Percentiles rank a stretch among this genome's conserved stretches.
Conservation (phyloP, 2,888 invertebrate genomes). For the Cotesia congregata region DNA sequence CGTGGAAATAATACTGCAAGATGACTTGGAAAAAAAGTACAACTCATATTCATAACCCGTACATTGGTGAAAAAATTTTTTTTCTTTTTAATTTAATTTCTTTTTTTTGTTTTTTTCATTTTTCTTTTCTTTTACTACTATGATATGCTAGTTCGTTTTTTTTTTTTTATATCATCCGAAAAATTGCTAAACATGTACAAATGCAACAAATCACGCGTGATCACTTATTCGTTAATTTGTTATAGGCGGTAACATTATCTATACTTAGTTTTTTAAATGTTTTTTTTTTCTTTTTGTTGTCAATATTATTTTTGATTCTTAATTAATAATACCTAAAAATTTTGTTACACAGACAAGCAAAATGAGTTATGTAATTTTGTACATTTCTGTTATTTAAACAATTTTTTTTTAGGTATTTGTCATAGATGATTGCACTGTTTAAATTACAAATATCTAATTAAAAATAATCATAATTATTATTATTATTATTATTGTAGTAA, state of each 20-base stretch:
- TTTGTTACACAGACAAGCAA: conserved; percentile 60
- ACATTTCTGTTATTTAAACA: conserved; percentile 58
- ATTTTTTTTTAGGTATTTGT: conserved; percentile 52
- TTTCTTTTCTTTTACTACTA: conserved; percentile 45
- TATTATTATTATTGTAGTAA: neutral
- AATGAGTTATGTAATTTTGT: conserved; percentile 60
- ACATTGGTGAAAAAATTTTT: conserved; percentile 59
- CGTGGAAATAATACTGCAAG: conserved; percentile 22
- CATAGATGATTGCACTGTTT: conserved; percentile 66
- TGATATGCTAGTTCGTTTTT: conserved; percentile 56
- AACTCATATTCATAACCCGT: conserved; percentile 55
- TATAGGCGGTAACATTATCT: conserved; percentile 62
- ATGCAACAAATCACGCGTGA: conserved; percentile 62
- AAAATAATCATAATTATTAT: conserved; percentile 42
- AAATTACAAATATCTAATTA: conserved; percentile 59
- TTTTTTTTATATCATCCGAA: conserved; percentile 51
- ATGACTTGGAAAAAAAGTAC: conserved; percentile 41
- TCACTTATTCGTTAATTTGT: conserved; percentile 62
- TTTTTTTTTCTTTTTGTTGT: conserved; percentile 35
- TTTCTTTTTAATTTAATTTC: conserved; percentile 34
- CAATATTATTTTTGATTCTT: conserved; percentile 20
- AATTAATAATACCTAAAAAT: conserved; percentile 59
- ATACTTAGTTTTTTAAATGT: conserved; percentile 50
- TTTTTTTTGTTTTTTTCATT: conserved; percentile 21
- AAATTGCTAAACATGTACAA: conserved; percentile 61